Evolutionary conservation across 1,140 invertebrate species (phyloP).

Genomic region (Sycobia sp.): DNA sequence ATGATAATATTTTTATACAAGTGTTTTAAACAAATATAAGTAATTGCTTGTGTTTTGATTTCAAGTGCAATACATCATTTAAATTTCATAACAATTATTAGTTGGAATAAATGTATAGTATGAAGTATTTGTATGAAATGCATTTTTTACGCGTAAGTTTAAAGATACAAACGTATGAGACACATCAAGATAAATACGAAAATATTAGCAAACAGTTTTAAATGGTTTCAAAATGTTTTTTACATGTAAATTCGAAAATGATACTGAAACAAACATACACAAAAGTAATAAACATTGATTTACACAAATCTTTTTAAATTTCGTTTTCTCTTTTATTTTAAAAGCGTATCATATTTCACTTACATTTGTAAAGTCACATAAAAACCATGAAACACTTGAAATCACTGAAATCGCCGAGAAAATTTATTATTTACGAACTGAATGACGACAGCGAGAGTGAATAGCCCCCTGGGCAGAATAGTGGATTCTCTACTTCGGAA

Average conservation of each 20-base stretch:
- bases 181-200: not conserved
- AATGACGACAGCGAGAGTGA: constrained; percentile 19
- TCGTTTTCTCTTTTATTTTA: constrained; percentile 19
- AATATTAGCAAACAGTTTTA: constrained; percentile 6
- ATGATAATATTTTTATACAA: not conserved
- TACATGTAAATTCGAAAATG: constrained; percentile 14
- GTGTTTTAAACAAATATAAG: no score
- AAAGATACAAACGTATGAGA: constrained; percentile 8
- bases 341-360: not conserved
- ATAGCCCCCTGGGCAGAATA: constrained; percentile 21
- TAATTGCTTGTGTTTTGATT: not conserved
- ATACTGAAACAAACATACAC: constrained; percentile 13
- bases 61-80: not conserved
- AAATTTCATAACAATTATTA: not conserved
- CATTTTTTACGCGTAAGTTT: constrained; percentile 7
- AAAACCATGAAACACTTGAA: constrained; percentile 26
- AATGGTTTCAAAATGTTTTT: constrained; percentile 13
- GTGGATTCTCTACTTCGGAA: not conserved
- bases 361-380: constrained; percentile 32
- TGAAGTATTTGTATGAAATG: constrained; percentile 14
- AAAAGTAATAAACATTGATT: constrained; percentile 5
- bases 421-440: constrained; percentile 10
- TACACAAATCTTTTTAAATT: constrained; percentile 1
- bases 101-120: not conserved
- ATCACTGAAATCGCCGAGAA: constrained; percentile 15